Evolutionary conservation across 2,888 invertebrate genomes (phyloP), one percentile per base, ranked within the genome.

Genomic region (Hydropsyche betteni): DNA sequence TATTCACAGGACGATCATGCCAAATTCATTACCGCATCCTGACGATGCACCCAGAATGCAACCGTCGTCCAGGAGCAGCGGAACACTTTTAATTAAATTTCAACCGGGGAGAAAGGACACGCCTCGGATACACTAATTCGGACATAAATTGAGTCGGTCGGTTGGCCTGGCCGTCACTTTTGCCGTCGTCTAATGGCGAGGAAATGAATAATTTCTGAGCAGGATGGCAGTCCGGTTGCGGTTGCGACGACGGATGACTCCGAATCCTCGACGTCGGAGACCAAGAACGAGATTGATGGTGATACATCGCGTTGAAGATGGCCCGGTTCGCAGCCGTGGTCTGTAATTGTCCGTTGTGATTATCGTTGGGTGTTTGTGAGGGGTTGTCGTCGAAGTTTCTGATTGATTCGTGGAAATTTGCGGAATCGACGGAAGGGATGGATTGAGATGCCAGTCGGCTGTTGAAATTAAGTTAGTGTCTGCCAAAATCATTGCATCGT

Each of bases 131-230:
- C 72, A 61, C 72, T 72, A 72, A 72, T 72, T 72, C 55, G 72
- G 52, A 58, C 72, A 72, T 72, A 72, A 72, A 72, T 72, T 58
- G 55, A 72, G 55, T 34, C 34, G 50, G 55, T 34, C 14, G 68
- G 10, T 34, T 36, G 16, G 36, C 53, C 71, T 24, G 12, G 16
- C 61, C 72, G 72, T 72, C 72, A 72, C 72, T 72, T 72, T 72
- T 72, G 72, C 38, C 61, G 44, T 38, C 55, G 75, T 58, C 64
- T 75, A 75, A 75, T 75, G 75, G 70, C 70, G 24, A 58, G 77
- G 75, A 77, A 75, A 75, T 75, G 77, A 77, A 75, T 77, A 73
- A 75, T 75, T 70, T 16, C 34, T 12, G 64, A 12, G 34, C 33
- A 3, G 55, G n/a, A n/a, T 16, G 16, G n/a, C 55, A 14, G 55